Evolutionary conservation across 2,888 invertebrate genomes (phyloP).

Genomic region (Iphiclides podalirius): DNA sequence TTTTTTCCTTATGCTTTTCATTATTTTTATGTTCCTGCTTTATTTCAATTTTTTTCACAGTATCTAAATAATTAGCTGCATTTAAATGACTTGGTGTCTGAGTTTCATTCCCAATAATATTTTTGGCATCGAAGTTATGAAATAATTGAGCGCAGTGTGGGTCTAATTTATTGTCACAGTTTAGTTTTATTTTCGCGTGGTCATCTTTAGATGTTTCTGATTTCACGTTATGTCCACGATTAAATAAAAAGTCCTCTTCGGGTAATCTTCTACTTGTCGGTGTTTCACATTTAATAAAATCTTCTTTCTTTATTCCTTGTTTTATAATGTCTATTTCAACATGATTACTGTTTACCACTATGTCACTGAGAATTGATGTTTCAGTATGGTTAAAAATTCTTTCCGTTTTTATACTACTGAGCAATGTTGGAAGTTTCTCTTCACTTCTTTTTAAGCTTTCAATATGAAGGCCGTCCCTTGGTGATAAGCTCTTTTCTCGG

Average conservation of each 20-base stretch:
- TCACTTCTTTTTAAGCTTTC: conserved; percentile 23
- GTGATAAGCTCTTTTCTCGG: conserved; percentile 12
- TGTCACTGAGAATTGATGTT: conserved; percentile 9
- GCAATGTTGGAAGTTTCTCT: conserved; percentile 5
- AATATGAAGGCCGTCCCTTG: conserved; percentile 1
- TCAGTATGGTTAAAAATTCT: conserved; percentile 13
- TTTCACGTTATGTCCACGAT: conserved; percentile 40
- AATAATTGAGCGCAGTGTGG: conserved; percentile 20
- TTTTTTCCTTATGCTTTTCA: conserved; percentile 53
- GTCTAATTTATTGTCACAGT: conserved; percentile 38
- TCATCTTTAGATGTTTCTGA: conserved; percentile 44
- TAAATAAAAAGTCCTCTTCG: conserved; percentile 30
- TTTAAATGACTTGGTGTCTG: conserved; percentile 46
- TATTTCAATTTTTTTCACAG: conserved; percentile 44
- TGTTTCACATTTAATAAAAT: conserved; percentile 25
- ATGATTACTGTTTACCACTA: conserved; percentile 21
- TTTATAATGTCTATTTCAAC: conserved; percentile 23
- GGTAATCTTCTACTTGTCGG: conserved; percentile 22
- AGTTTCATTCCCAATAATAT: conserved; percentile 44
- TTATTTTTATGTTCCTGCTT: conserved; percentile 38
- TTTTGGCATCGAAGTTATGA: conserved; percentile 31
- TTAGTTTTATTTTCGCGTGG: conserved; percentile 40
- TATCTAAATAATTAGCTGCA: conserved; percentile 46
- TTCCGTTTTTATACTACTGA: conserved; percentile 23
- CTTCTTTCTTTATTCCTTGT: conserved; percentile 23